Conservation (phyloP, 1,140 invertebrate genomes). For the Manduca sexta region DNA sequence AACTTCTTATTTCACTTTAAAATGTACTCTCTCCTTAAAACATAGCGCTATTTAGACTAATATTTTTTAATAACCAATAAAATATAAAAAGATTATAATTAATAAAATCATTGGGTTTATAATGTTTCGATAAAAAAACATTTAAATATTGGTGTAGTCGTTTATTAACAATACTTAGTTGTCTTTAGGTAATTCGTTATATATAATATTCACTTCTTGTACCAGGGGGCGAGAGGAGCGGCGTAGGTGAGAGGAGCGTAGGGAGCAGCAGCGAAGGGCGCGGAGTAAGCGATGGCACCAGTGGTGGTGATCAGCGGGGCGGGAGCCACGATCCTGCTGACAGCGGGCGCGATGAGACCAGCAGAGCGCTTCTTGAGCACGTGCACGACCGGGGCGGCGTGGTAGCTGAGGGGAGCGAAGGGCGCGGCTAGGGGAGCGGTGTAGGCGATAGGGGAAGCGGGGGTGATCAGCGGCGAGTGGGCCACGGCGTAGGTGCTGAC, state of each 20-base stretch:
- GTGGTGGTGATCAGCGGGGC: slow-evolving; percentile 19
- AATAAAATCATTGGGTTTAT: too few species aligned
- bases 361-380: slow-evolving; percentile 25
- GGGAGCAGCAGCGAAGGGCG: slow-evolving; percentile 13
- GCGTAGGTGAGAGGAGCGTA: slow-evolving; percentile 1
- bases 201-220: background rate
- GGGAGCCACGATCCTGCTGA: slow-evolving; percentile 10
- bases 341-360: slow-evolving; percentile 16
- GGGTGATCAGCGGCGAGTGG: slow-evolving; percentile 21
- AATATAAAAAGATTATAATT: too few species aligned
- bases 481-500: slow-evolving; percentile 17
- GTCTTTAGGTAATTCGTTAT: too few species aligned
- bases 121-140: too few species aligned
- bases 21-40: too few species aligned
- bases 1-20: too few species aligned
- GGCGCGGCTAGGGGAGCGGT: slow-evolving; percentile 18
- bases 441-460: slow-evolving; percentile 20
- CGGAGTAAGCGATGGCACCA: slow-evolving; percentile 22
- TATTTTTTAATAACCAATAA: too few species aligned
- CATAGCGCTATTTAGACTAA: too few species aligned
- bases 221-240: background rate
- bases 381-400: slow-evolving; percentile 1
- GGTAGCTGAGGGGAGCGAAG: slow-evolving; percentile 7
- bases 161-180: too few species aligned
- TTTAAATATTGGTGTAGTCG: too few species aligned